A percentile compares a stretch with the other conserved stretches of the same genome.
phyloP scores from a whole-genome alignment of 2,113 vertebrate genomes.

The Anser cygnoides region DNA sequence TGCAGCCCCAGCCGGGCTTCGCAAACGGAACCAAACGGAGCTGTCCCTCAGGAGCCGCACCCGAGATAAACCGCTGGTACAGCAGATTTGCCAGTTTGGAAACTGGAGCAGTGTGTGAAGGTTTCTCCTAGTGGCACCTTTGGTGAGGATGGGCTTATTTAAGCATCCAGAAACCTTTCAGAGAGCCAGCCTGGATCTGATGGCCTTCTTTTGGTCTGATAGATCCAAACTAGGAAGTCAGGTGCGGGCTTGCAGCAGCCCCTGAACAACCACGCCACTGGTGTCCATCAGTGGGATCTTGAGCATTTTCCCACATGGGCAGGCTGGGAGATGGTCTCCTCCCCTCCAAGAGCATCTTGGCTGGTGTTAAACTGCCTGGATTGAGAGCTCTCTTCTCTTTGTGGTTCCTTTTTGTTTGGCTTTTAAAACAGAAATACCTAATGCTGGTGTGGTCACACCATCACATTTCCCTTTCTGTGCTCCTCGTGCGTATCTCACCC shows the following conservation, averaged over 20 bases:
- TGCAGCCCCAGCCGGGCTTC: rapidly evolving
- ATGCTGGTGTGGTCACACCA: rapidly evolving
- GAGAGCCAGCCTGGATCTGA: background rate
- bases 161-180: background rate
- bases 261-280: rapidly evolving
- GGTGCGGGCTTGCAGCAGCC: background rate
- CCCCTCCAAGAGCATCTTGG: background rate
- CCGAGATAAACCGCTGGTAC: background rate
- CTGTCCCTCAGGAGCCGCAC: background rate
- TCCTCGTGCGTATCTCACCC: background rate
- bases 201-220: background rate
- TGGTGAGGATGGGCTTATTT: background rate
- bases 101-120: background rate
- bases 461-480: background rate
- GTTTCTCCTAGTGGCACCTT: background rate
- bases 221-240: background rate
- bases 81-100: background rate
- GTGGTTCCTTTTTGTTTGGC: background rate
- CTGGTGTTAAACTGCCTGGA: background rate
- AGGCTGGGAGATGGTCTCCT: background rate
- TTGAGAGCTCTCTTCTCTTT: background rate
- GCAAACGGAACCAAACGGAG: background rate
- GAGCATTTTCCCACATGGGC: background rate
- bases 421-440: background rate
- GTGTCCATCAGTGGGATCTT: rapidly evolving